phyloP scores from a whole-genome alignment of 2,113 vertebrate genomes.

The Cacatua alba region DNA sequence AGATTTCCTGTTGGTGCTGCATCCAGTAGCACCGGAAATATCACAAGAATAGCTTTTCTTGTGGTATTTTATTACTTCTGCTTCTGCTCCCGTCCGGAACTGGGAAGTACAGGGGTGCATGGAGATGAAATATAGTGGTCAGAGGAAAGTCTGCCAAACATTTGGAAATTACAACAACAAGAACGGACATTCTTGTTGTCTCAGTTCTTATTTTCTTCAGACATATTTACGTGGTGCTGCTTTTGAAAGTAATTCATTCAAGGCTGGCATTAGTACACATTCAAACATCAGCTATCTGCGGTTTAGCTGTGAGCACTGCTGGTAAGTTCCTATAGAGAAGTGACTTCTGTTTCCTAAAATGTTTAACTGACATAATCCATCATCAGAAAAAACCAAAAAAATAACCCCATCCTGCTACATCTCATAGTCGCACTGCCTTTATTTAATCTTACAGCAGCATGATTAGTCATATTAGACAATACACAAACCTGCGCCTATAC shows the following conservation, averaged over 20 bases:
- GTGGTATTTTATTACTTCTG: constrained; percentile 70
- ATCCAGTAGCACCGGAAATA: constrained; percentile 62
- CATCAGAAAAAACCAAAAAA: not conserved
- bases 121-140: constrained; percentile 59
- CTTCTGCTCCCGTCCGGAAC: constrained; percentile 53
- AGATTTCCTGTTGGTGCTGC: constrained; percentile 65
- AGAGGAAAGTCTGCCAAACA: constrained; percentile 34
- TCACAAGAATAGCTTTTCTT: constrained; percentile 66
- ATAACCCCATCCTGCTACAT: not conserved
- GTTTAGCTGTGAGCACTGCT: constrained; percentile 17
- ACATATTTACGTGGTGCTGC: not conserved
- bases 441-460: not conserved
- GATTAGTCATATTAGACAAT: not conserved
- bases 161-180: constrained; percentile 12
- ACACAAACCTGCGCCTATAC: not conserved
- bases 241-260: not conserved
- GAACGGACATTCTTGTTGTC: not conserved
- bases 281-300: not conserved
- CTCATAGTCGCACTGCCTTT: not conserved
- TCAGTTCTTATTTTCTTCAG: not conserved
- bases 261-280: not conserved
- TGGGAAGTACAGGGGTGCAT: constrained; percentile 41
- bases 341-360: constrained; percentile 51
- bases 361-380: constrained; percentile 23
- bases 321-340: constrained; percentile 41